Evolutionary conservation across 2,113 vertebrate genomes (phyloP), one percentile per base, ranked within the genome.

Genomic region (Probosciger aterrimus): DNA sequence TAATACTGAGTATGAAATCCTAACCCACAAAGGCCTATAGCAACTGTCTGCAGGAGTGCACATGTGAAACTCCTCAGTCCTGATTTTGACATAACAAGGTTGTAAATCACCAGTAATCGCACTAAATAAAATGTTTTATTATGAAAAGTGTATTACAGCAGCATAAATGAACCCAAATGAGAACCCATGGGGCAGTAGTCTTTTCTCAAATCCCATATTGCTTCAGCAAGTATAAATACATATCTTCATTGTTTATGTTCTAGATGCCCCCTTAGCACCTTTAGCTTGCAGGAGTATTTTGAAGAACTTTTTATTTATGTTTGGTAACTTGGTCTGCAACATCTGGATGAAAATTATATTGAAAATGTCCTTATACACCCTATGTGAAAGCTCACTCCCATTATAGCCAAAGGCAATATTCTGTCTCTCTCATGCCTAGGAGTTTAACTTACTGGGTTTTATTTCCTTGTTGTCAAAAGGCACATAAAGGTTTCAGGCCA

Each of bases 351-450:
- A 64, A 46, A 41, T 13, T 2, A 3, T 10, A 9, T 20, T 65
- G 63, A 57, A 64, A 43, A 20, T 18, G 23, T 79, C 44, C 67
- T 53, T 43, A 33, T 20, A 23, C 30, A 49, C 22, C 20, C 30
- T 6, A 3, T 0, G 1, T 43, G 55, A 69, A 79, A 43, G 37
- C 33, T 35, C 47, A 39, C 11, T 27, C 28, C n/a, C 7, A 0
- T 25, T 18, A 8, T 2, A 55, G 30, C 62, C 60, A 47, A 19
- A 46, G 23, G 17, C 27, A 14, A 2, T 1, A 6, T 37, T 74
- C n/a, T 30, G 18, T 5, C 47, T 43, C 24, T 41, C n/a, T 53
- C 23, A 5, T 14, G 27, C 16, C n/a, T 5, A 9, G 13, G 25
- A 62, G 7, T 52, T 65, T 22, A 23, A 22, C 44, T 22, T 17